Evolutionary conservation across 2,888 invertebrate species (phyloP).

Genomic region (Thumatha senex): DNA sequence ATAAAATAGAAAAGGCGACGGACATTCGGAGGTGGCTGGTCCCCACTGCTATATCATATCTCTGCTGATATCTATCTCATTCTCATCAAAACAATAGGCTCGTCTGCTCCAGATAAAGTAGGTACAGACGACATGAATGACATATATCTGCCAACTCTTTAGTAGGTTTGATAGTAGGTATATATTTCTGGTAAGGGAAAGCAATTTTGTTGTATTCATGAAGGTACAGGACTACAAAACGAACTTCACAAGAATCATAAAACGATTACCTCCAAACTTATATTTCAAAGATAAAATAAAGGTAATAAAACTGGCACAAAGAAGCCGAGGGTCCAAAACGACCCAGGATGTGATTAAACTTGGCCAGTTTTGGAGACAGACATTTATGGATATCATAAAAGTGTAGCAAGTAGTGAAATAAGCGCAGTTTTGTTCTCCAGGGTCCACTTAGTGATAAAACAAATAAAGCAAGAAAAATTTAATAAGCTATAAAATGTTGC

Average conservation of each 20-base stretch:
- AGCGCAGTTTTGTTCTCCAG: background rate
- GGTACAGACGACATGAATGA: too few species aligned
- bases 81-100: too few species aligned
- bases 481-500: too few species aligned
- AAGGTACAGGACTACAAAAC: conserved; percentile 10
- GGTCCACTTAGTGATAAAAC: too few species aligned
- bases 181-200: background rate
- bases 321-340: conserved; percentile 32
- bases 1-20: too few species aligned
- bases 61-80: too few species aligned
- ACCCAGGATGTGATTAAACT: conserved; percentile 51
- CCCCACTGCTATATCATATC: too few species aligned
- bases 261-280: conserved; percentile 25
- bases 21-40: too few species aligned
- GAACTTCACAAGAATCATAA: conserved; percentile 26
- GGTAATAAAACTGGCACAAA: conserved; percentile 32
- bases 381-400: conserved; percentile 30
- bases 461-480: too few species aligned
- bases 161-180: background rate
- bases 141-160: background rate
- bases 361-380: conserved; percentile 36
- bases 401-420: conserved; percentile 13
- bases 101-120: too few species aligned
- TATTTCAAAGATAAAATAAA: conserved; percentile 30
- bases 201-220: background rate